phyloP scores from a whole-genome alignment of 2,113 vertebrate species.

The Cervus canadensis region DNA sequence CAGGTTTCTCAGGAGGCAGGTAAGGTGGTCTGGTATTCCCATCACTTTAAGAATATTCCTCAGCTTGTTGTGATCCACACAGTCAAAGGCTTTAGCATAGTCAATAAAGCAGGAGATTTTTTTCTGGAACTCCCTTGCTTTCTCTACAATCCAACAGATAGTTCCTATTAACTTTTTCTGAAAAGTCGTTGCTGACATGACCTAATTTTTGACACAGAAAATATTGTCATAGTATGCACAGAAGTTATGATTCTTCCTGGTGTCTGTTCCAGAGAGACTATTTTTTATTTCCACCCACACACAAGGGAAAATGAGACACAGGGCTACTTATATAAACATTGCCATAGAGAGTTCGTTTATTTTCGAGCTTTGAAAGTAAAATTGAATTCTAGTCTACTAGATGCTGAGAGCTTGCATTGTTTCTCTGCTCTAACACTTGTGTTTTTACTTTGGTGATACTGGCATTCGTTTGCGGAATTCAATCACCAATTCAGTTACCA shows the following conservation, averaged over 20 bases:
- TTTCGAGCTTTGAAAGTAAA: constrained; percentile 6
- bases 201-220: constrained; percentile 16
- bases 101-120: background rate
- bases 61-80: background rate
- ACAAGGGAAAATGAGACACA: background rate
- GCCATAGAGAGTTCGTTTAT: background rate
- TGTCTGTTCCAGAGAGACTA: background rate
- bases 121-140: background rate
- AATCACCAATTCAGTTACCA: constrained; percentile 38
- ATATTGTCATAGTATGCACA: background rate
- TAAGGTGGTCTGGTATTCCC: background rate
- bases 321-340: background rate
- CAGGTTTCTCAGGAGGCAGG: background rate
- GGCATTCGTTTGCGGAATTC: constrained; percentile 34
- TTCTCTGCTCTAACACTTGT: background rate
- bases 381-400: background rate
- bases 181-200: background rate
- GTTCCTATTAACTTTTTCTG: background rate
- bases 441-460: background rate
- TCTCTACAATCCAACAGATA: background rate
- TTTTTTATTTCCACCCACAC: background rate
- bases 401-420: background rate
- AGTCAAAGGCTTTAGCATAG: background rate
- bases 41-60: background rate
- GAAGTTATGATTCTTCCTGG: background rate